phyloP scores from a whole-genome alignment of 2,113 vertebrate species.

The Chloropsis cyanopogon region DNA sequence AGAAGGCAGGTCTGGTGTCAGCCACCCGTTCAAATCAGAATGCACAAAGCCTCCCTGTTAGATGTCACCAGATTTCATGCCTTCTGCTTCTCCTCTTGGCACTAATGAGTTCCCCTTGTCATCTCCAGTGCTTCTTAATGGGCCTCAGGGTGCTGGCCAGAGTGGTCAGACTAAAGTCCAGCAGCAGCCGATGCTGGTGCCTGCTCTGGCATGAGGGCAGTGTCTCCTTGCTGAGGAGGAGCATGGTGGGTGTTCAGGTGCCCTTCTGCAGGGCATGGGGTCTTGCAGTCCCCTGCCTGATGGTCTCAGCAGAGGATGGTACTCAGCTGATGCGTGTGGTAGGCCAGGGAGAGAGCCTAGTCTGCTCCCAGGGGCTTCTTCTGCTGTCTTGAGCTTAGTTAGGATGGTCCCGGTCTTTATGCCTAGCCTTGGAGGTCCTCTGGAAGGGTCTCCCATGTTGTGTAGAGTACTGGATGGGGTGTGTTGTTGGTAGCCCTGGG shows the following conservation, averaged over 20 bases:
- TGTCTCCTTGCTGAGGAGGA: background rate
- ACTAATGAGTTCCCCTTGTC: background rate
- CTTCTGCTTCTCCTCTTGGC: background rate
- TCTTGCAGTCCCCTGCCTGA: background rate
- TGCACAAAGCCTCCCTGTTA: background rate
- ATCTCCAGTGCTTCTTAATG: background rate
- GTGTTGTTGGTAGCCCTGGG: background rate
- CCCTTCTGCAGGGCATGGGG: background rate
- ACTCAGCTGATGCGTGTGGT: rapidly evolving
- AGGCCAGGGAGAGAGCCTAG: background rate
- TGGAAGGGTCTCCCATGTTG: background rate
- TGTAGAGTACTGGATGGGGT: background rate
- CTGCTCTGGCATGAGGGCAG: background rate
- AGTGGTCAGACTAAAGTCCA: background rate
- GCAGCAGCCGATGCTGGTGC: background rate
- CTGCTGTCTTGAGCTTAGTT: background rate
- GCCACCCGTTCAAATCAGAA: background rate
- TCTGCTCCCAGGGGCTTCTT: background rate
- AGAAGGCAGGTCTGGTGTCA: slow-evolving; percentile 38
- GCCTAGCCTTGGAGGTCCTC: background rate
- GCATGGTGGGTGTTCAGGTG: background rate
- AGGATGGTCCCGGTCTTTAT: background rate
- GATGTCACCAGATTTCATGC: background rate
- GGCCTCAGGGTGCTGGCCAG: background rate
- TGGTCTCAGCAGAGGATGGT: background rate